Conservation (phyloP, 1,140 invertebrate genomes). For the Thalassaphorura encarpata region DNA sequence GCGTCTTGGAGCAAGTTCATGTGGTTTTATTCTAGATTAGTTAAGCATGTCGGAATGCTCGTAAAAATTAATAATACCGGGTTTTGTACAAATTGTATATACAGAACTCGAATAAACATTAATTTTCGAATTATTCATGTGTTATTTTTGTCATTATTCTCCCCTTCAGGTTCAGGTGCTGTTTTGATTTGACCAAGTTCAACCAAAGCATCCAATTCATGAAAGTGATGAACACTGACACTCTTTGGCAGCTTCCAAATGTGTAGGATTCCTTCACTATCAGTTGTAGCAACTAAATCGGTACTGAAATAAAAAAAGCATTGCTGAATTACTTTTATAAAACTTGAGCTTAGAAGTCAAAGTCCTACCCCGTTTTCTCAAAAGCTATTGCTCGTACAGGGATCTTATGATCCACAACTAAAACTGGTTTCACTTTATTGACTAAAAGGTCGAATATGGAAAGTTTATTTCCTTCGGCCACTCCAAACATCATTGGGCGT, state of each 20-base stretch:
- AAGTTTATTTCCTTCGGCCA: slow-evolving; percentile 1
- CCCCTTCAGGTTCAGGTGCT: no score
- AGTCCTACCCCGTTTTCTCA: slow-evolving; percentile 19
- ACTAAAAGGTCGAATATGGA: slow-evolving; percentile 19
- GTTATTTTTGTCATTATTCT: neutral
- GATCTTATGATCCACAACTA: slow-evolving; percentile 14
- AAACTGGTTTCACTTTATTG: slow-evolving; percentile 6
- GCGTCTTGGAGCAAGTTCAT: no score
- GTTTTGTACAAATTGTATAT: no score
- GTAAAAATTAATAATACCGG: no score
- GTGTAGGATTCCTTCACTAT: slow-evolving; percentile 18
- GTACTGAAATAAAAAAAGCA: neutral
- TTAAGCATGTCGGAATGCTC: no score
- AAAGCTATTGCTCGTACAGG: slow-evolving; percentile 13
- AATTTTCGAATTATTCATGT: no score
- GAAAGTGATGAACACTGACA: neutral
- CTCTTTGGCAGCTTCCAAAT: slow-evolving; percentile 24
- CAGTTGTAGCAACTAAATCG: slow-evolving; percentile 9
- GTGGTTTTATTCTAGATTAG: no score
- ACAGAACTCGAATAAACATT: no score
- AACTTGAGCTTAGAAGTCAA: neutral
- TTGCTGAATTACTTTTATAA: neutral
- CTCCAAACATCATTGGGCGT: slow-evolving; percentile 26
- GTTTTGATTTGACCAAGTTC: slow-evolving; percentile 5
- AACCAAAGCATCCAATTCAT: slow-evolving; percentile 20